phyloP scores from a whole-genome alignment of 2,797 vertebrate species.

The Ptychobarbus kaznakovi region DNA sequence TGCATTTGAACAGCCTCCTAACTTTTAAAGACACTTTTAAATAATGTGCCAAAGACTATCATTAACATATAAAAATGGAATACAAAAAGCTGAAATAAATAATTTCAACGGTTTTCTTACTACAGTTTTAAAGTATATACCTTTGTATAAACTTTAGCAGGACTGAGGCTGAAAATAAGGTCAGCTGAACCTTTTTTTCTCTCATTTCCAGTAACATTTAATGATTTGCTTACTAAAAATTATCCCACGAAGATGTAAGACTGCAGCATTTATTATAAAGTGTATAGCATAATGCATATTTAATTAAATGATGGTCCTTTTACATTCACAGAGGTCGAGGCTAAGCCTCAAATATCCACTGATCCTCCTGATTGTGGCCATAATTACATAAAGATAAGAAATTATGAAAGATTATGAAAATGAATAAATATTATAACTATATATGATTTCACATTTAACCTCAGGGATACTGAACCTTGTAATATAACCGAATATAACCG shows the following conservation, averaged over 20 bases:
- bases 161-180: neutral
- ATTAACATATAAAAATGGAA: neutral
- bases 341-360: neutral
- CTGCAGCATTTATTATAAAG: neutral
- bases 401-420: neutral
- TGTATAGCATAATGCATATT: neutral
- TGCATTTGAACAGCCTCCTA: neutral
- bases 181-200: neutral
- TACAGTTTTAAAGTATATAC: neutral
- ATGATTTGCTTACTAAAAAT: neutral
- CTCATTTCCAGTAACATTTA: neutral
- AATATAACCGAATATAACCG: too few relatives aligned
- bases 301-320: slow-evolving; percentile 10
- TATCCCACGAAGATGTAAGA: neutral
- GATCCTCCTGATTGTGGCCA: neutral
- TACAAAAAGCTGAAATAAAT: neutral
- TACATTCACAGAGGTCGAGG: neutral
- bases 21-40: neutral
- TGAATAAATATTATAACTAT: neutral
- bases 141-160: neutral
- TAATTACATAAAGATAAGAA: neutral
- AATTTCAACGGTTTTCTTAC: neutral
- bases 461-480: neutral
- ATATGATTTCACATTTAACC: neutral
- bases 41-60: neutral